Evolutionary conservation across 2,113 vertebrate species (phyloP).

Genomic region (Oenanthe melanoleuca): DNA sequence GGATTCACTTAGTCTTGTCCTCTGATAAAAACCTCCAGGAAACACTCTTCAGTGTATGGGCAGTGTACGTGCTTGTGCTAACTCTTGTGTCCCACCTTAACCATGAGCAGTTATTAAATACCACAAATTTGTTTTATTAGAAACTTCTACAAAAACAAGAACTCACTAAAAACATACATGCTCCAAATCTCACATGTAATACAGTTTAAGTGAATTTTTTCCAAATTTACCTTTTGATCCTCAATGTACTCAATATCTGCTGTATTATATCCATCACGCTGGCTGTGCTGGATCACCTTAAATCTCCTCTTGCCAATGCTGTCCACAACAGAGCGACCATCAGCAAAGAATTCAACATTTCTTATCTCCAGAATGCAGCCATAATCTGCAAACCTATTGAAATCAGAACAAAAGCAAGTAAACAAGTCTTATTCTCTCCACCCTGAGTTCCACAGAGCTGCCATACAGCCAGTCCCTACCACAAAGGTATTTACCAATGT

Average conservation of each 20-base stretch:
- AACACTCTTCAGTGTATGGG: not conserved
- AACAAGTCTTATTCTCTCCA: conserved; percentile 34
- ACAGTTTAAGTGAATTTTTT: not conserved
- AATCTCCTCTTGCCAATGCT: conserved; percentile 83
- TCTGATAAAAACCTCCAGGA: not conserved
- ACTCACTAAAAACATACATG: not conserved
- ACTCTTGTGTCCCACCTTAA: not conserved
- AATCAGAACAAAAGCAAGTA: conserved; percentile 45
- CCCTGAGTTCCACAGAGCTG: conserved; percentile 3
- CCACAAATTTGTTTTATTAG: not conserved
- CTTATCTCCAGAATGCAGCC: conserved; percentile 85
- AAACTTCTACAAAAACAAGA: not conserved
- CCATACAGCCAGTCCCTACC: not conserved
- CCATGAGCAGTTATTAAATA: not conserved
- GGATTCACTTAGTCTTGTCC: not conserved
- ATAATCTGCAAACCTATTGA: conserved; percentile 82
- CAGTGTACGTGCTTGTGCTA: not conserved
- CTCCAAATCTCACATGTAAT: not conserved
- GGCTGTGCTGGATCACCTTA: conserved; percentile 80
- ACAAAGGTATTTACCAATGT: conserved; percentile 41
- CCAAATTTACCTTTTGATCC: conserved; percentile 76
- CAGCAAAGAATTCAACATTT: conserved; percentile 82
- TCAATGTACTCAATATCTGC: conserved; percentile 85
- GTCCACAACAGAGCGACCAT: conserved; percentile 83
- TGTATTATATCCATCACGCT: conserved; percentile 82